Evolutionary conservation across 2,797 vertebrate species (phyloP).

Genomic region (Garrulus glandarius): DNA sequence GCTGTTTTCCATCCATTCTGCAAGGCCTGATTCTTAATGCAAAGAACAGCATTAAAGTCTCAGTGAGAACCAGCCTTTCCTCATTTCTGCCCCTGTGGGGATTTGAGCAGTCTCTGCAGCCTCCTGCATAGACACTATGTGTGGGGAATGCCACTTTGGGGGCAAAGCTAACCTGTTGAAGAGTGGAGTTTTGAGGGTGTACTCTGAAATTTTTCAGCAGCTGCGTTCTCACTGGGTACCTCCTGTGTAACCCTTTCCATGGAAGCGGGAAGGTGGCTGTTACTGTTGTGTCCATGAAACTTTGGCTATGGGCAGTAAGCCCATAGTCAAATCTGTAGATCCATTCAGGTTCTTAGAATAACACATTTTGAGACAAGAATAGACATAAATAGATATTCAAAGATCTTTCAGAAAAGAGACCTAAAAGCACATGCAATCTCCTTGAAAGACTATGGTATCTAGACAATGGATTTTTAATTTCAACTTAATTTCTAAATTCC

Average conservation of each 20-base stretch:
- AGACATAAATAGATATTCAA: not conserved
- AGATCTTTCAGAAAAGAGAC: not conserved
- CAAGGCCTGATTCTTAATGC: not conserved
- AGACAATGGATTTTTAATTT: not conserved
- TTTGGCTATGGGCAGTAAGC: not conserved
- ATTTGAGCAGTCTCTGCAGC: not conserved
- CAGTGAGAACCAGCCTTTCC: not conserved
- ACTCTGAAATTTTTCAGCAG: not conserved
- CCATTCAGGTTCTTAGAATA: not conserved
- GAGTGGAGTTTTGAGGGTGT: not conserved
- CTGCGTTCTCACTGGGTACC: not conserved
- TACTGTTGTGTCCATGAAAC: not conserved
- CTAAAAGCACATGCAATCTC: not conserved
- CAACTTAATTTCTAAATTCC: not conserved
- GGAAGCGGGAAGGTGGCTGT: not conserved
- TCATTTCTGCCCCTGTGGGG: not conserved
- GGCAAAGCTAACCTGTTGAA: not conserved
- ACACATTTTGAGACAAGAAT: not conserved
- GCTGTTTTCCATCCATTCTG: not conserved
- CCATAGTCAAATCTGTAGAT: not conserved
- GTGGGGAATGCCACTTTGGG: not conserved
- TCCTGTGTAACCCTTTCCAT: not conserved
- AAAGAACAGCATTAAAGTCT: not conserved
- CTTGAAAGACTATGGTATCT: not conserved
- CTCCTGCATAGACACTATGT: not conserved